Evolutionary conservation across 2,888 invertebrate species (phyloP), one percentile per base, ranked within the genome.

Genomic region (Ecliptopera silaceata): DNA sequence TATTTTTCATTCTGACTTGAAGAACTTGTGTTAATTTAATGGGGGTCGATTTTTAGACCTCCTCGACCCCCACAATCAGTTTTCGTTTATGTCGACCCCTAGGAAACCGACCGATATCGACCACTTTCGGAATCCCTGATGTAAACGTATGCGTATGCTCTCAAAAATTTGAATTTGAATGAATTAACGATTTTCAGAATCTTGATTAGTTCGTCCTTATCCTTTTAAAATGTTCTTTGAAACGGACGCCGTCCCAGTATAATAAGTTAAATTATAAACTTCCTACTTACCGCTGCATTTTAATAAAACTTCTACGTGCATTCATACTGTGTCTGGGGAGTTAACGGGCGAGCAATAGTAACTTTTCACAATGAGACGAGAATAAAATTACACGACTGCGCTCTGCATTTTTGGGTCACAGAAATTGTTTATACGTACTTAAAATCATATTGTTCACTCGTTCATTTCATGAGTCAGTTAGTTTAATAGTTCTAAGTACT

Each of bases 281-380:
- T 71, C 52, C 59, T 65, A 69, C 63, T 71, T 69, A 59, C 64
- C 56, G 60, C 55, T 58, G 65, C 65, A 67, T 75, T 75, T 74
- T 76, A 76, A 74, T 81, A 77, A 75, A 79, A 80, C 67, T 80
- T 80, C 61, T 63, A 64, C 64, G 70, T 68, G 69, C 72, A 72
- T 75, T 71, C 71, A 69, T 65, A 68, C 63, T 70, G 67, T 60
- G 68, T 59, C 67, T 41, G 29, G 75, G 69, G 73, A 76, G 63
- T 66, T 66, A 65, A 57, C 58, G 59, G 59, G 61, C 57, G 58
- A 68, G 67, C 70, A 65, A 63, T 65, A 64, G 66, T 57, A 71
- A 75, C 70, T 74, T 71, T 66, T 63, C 60, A 66, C 58, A 66
- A 70, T 63, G 65, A 70, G 70, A 67, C 69, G 67, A 65, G 72